phyloP scores from a whole-genome alignment of 2,888 invertebrate genomes.

The Acronicta aceris region DNA sequence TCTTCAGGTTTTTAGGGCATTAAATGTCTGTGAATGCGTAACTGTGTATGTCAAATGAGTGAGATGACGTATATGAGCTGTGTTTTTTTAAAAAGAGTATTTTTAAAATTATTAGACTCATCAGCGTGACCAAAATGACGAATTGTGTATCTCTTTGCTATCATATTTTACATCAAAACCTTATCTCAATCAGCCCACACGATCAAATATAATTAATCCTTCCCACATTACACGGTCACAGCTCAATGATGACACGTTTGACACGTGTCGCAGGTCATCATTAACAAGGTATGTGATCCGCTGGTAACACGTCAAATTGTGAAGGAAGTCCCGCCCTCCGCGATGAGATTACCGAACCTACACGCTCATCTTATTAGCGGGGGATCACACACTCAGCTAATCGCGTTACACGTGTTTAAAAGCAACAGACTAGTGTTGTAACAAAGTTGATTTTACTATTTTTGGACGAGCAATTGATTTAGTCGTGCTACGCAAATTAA shows the following conservation, averaged over 20 bases:
- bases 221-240: not conserved
- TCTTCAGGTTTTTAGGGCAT: too few species aligned
- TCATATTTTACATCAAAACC: not conserved
- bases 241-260: conserved; percentile 18
- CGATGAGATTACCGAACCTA: conserved; percentile 34
- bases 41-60: too few species aligned
- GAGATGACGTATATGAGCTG: too few species aligned
- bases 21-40: too few species aligned
- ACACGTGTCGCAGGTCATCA: conserved; percentile 14
- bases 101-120: too few species aligned
- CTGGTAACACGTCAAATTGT: conserved; percentile 36
- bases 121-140: too few species aligned
- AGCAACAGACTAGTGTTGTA: conserved; percentile 24
- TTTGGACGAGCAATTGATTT: not conserved
- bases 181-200: not conserved
- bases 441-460: conserved; percentile 4
- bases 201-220: conserved; percentile 1
- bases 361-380: conserved; percentile 39
- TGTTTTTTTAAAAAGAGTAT: too few species aligned
- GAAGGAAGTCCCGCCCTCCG: conserved; percentile 6
- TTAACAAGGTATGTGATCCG: conserved; percentile 11
- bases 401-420: conserved; percentile 36
- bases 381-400: conserved; percentile 44
- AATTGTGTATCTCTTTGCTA: too few species aligned
- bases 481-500: not conserved